Conservation (phyloP, 2,888 invertebrate genomes). For the Pandemis heparana region DNA sequence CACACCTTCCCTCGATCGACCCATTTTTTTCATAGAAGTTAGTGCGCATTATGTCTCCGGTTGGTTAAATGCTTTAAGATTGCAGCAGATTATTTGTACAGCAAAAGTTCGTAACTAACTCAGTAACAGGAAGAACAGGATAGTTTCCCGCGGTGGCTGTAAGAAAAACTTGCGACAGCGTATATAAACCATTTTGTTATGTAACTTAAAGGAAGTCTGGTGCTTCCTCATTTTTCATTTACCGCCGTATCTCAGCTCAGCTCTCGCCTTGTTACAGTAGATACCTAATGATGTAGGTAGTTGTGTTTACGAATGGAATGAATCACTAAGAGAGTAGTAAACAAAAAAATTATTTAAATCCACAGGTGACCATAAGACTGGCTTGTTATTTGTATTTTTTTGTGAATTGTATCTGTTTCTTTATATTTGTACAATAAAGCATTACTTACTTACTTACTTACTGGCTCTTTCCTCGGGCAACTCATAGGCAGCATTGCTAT, state of each 20-base stretch:
- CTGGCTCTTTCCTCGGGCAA: no score
- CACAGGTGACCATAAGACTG: no score
- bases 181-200: conserved; percentile 8
- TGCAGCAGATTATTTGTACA: conserved; percentile 2
- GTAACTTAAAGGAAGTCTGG: not conserved
- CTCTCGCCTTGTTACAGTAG: not conserved
- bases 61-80: not conserved
- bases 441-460: no score
- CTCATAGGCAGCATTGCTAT: no score
- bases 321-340: not conserved
- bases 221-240: not conserved
- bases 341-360: no score
- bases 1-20: no score
- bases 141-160: conserved; percentile 1
- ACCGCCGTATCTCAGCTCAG: not conserved
- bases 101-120: conserved; percentile 4
- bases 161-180: conserved; percentile 8
- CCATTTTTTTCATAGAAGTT: no score
- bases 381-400: no score
- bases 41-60: not conserved
- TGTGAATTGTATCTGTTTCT: no score
- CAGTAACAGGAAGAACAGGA: not conserved
- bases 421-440: no score
- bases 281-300: not conserved
- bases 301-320: not conserved